Evolutionary conservation across 1,140 invertebrate genomes (phyloP).

Genomic region (Lutraria rhynchaena): DNA sequence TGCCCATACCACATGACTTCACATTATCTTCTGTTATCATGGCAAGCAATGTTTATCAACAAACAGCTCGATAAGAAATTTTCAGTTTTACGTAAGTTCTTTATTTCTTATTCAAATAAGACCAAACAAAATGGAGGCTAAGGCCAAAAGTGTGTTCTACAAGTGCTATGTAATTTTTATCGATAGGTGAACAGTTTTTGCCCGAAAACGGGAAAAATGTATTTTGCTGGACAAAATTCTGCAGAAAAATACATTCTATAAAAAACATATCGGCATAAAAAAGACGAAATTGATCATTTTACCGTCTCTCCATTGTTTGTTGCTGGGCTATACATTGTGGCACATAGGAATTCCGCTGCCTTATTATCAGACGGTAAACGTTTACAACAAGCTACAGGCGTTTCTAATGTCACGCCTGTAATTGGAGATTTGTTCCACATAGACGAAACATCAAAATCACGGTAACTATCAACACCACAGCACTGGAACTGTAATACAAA

Average conservation of each 20-base stretch:
- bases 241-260: not conserved
- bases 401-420: not conserved
- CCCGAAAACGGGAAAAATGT: no score
- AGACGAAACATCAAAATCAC: slow-evolving; percentile 5
- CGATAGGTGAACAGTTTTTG: not conserved
- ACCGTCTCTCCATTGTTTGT: slow-evolving; percentile 38
- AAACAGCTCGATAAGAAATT: no score
- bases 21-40: no score
- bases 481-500: slow-evolving; percentile 43
- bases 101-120: no score
- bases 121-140: no score
- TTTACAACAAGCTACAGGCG: slow-evolving; percentile 47
- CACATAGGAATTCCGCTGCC: not conserved
- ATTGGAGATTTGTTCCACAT: slow-evolving; percentile 20
- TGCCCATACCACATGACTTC: no score
- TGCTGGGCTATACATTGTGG: not conserved
- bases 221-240: slow-evolving; percentile 1
- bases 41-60: no score
- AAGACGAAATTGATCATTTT: not conserved
- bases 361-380: not conserved
- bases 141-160: no score
- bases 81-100: no score
- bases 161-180: not conserved
- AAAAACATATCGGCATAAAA: not conserved
- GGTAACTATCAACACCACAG: slow-evolving; percentile 53